Conservation (phyloP, 2,888 invertebrate species). For the Caenorhabditis sp. region DNA sequence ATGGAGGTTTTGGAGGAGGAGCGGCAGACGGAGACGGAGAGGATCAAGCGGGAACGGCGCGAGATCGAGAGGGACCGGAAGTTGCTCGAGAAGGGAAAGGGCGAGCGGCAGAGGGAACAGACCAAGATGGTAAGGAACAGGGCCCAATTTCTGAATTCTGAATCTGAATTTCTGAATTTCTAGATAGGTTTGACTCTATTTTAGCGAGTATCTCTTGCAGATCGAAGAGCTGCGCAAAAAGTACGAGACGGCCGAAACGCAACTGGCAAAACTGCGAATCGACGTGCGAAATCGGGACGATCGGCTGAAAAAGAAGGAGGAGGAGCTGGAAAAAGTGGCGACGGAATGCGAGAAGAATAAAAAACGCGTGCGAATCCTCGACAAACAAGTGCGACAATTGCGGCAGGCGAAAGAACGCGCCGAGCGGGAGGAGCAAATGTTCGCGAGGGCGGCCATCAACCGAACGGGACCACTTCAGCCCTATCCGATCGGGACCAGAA, state of each 20-base stretch:
- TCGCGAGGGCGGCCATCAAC: constrained; percentile 18
- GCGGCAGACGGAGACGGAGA: background rate
- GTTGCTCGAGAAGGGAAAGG: constrained; percentile 10
- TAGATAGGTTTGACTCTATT: too few species aligned
- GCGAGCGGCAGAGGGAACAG: constrained; percentile 8
- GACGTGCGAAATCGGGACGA: constrained; percentile 33
- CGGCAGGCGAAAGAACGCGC: constrained; percentile 26
- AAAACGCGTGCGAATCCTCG: constrained; percentile 7
- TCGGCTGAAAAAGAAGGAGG: constrained; percentile 26
- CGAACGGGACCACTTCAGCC: background rate
- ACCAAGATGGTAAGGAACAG: too few species aligned
- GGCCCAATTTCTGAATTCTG: too few species aligned
- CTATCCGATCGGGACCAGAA: background rate
- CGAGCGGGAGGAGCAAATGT: constrained; percentile 27
- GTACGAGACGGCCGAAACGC: constrained; percentile 1
- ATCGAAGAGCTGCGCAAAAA: constrained; percentile 24
- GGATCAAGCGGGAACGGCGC: constrained; percentile 21
- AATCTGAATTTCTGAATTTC: too few species aligned
- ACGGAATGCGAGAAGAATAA: constrained; percentile 11
- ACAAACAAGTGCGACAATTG: constrained; percentile 32
- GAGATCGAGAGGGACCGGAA: constrained; percentile 43
- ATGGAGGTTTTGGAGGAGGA: constrained; percentile 27
- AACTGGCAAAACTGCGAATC: constrained; percentile 17
- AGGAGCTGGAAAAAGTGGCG: constrained; percentile 9
- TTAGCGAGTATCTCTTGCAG: too few species aligned